Percentiles rank a stretch among this genome's conserved stretches.
phyloP scores from a whole-genome alignment of 2,797 vertebrate genomes.

The Spinus pinus region DNA sequence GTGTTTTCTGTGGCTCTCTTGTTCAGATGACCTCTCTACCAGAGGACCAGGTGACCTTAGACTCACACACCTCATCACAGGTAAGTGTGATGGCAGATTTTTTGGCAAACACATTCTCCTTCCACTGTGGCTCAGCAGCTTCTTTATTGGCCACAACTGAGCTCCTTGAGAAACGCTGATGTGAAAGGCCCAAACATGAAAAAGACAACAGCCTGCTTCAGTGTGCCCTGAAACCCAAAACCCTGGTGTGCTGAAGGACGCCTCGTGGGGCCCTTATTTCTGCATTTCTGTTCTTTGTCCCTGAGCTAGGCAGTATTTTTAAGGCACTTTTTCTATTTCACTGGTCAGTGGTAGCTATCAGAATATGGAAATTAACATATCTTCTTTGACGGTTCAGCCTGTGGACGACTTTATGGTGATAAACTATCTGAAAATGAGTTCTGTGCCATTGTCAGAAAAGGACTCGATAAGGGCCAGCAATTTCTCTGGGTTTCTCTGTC shows the following conservation, averaged over 20 bases:
- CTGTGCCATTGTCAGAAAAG: background rate
- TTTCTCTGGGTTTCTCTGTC: background rate
- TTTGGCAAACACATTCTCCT: accelerated
- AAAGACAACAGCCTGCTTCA: background rate
- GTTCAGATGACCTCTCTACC: background rate
- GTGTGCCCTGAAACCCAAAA: background rate
- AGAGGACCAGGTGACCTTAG: background rate
- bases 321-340: background rate
- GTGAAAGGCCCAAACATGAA: background rate
- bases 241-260: background rate
- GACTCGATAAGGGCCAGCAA: background rate
- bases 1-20: background rate
- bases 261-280: background rate
- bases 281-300: background rate
- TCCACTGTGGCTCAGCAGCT: background rate
- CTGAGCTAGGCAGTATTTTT: background rate
- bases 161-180: background rate
- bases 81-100: background rate
- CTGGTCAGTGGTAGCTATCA: background rate
- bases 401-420: background rate
- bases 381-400: background rate
- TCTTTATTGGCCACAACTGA: background rate
- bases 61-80: background rate
- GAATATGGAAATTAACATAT: background rate
- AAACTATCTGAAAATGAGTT: background rate